Percentiles rank a stretch among this genome's conserved stretches.
Evolutionary conservation across 2,888 invertebrate genomes (phyloP).

Genomic region (Sylvicola fuscatus): DNA sequence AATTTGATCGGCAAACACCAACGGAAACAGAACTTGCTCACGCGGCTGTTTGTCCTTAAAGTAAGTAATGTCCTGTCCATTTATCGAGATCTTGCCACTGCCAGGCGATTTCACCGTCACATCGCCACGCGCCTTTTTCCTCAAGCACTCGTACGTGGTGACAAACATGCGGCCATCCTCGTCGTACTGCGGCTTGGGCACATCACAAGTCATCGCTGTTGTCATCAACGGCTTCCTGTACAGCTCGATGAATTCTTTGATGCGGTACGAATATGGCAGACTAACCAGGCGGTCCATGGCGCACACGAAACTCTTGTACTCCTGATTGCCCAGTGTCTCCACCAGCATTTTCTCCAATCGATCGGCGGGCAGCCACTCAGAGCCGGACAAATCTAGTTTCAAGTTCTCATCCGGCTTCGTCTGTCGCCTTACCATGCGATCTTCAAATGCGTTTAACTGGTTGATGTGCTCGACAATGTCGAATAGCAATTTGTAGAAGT

Average conservation of each 20-base stretch:
- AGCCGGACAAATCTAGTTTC: conserved; percentile 31
- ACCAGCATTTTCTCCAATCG: conserved; percentile 41
- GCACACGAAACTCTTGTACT: conserved; percentile 49
- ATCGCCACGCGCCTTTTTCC: conserved; percentile 51
- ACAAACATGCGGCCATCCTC: conserved; percentile 48
- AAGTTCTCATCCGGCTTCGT: conserved; percentile 36
- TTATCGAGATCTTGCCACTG: conserved; percentile 61
- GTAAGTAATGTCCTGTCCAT: conserved; percentile 57
- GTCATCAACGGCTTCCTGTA: conserved; percentile 39
- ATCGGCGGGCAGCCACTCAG: conserved; percentile 43
- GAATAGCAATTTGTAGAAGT: conserved; percentile 64
- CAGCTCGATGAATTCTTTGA: conserved; percentile 50
- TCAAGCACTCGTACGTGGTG: conserved; percentile 47
- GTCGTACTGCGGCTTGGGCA: conserved; percentile 48
- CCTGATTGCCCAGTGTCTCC: conserved; percentile 42
- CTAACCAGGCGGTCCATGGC: conserved; percentile 48
- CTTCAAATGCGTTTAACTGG: conserved; percentile 45
- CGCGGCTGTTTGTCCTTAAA: conserved; percentile 49
- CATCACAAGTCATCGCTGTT: conserved; percentile 34
- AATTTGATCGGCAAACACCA: conserved; percentile 56
- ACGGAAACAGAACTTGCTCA: conserved; percentile 73
- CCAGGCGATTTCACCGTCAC: conserved; percentile 62
- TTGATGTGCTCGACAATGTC: conserved; percentile 48
- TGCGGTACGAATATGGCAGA: conserved; percentile 49
- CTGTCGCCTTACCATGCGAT: conserved; percentile 42